Base-by-base conservation (phyloP, 2,113 vertebrate genomes). In the Motacilla tschutschensis region DNA sequence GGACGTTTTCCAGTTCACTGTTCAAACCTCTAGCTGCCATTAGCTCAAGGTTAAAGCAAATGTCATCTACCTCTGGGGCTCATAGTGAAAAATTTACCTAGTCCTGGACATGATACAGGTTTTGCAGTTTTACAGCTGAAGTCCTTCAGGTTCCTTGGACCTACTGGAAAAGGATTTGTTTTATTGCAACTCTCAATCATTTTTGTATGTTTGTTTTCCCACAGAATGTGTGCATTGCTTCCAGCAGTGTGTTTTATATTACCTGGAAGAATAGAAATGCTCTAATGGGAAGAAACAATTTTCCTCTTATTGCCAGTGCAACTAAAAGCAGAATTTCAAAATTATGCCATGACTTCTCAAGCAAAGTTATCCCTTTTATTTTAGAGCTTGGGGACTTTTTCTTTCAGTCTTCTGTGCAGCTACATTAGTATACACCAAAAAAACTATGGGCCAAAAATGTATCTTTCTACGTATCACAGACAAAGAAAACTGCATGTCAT, bases 221-320 rank as follows among this genome's bases (percentile, higher is more conserved):
- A 94, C 48, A 94, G 87, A 95, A 95, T 48, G 71, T 78, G 54
- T 79, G 69, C 81, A 76, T 81, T 93, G 92, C 89, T 96, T 97
- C 93, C 93, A 97, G 96, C 93, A 97, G 96, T 97, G 75, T 97
- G 97, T 96, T 97, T 97, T 92, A 75, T 82, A 97, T 97, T 97
- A 96, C 86, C 87, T 94, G 91, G 72, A 96, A 96, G 89, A 96
- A 78, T 2, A 96, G 80, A 94, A 95, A 94, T 91, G 66, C 83
- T 90, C 91, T 96, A 93, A 95, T 91, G 89, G 85, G 83, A 96
- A 90, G 94, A 96, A 96, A 94, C 80, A 84, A 90, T 81, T 91
- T 79, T 88, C 71, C 60, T 95, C 80, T 91, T 93, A 83, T 64
- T 95, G 92, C 91, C 79, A 96, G 54, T 50, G 41, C 66, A 90